Evolutionary conservation across 2,113 vertebrate genomes (phyloP), one percentile per base, ranked within the genome.

Genomic region (Sander vitreus): DNA sequence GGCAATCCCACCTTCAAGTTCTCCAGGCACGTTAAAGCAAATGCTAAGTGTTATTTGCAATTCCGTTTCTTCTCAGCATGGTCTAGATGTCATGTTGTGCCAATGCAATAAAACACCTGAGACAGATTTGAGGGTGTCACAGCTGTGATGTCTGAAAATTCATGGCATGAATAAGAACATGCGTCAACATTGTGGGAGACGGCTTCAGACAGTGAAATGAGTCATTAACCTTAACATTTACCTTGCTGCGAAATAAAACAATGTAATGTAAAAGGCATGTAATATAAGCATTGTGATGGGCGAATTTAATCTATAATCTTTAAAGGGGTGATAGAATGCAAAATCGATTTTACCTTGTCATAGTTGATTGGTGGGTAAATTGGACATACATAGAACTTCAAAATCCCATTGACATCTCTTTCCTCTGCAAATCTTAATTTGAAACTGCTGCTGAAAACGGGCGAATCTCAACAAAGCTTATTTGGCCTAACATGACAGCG

Each of bases 141-240:
- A 80, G 76, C 84, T 87, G 79, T 64, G 78, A 72, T 58, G 80
- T 84, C 85, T 77, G 81, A 84, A 83, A 75, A 71, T 47, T 23
- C 65, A 36, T 80, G 83, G 84, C 50, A 47, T 68, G 70, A 76
- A 73, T 75, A 59, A 64, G 43, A 71, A 30, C 60, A 70, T 16
- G 25, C 36, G 36, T 76, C 78, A 63, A 21, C 73, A 76, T 12
- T 33, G 47, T 45, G 19, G 6, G 21, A 73, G 67, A 73, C 15
- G 8, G 48, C 15, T 51, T 69, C 45, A 65, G 69, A 81, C 25
- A 15, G 43, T 55, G n/a, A 76, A 76, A 64, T 36, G 1, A 16
- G 57, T 80, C 48, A 71, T 51, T 67, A 72, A 78, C 59, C 50
- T 50, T 83, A 54, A 74, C 39, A 71, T 90, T 85, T 67, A 50